Evolutionary conservation across 2,888 invertebrate genomes (phyloP), one percentile per base, ranked within the genome.

Genomic region (Piscicola geometra): DNA sequence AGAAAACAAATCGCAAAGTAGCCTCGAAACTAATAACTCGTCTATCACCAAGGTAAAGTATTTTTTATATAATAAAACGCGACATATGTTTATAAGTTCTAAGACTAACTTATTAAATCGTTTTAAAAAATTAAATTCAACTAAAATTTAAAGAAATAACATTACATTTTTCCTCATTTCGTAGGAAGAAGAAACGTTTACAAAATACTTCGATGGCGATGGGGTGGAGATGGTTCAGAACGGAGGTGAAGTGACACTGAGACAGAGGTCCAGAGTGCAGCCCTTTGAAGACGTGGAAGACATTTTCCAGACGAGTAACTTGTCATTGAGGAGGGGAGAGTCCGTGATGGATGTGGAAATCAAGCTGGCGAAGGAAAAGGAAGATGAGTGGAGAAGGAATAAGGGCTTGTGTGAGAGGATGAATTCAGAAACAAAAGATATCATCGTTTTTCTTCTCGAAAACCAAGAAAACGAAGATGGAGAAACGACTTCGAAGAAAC

Each of bases 271-370:
- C n/a, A n/a, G n/a, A n/a, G n/a, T n/a, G n/a, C 64, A 64, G 25
- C 64, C 64, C 12, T 64, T 64, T 64, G 64, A 64, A 64, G 25
- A 64, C 25, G 64, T 28, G 9, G 64, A 64, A 12, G 64, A 15
- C 30, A 64, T 64, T 28, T 64, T 64, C 64, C 9, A 64, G 9
- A 28, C 9, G 25, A n/a, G 25, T 15, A 15, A 9, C 9, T 9
- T 9, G 15, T 15, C 25, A 15, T 64, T 64, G 9, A 64, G 64
- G 25, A 64, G 64, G 25, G 30, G 64, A 25, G 64, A 64, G 25
- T 64, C 64, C n/a, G 64, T 28, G 9, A 64, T 64, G 9, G 25
- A 64, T 25, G 12, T 25, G 25, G 64, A 64, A 28, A 28, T 18
- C 12, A 64, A 28, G 25, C 9, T 18, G 9, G n/a, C 30, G 9